Base-by-base conservation (phyloP, 1,140 invertebrate species). In the Platyscapa corneri region DNA sequence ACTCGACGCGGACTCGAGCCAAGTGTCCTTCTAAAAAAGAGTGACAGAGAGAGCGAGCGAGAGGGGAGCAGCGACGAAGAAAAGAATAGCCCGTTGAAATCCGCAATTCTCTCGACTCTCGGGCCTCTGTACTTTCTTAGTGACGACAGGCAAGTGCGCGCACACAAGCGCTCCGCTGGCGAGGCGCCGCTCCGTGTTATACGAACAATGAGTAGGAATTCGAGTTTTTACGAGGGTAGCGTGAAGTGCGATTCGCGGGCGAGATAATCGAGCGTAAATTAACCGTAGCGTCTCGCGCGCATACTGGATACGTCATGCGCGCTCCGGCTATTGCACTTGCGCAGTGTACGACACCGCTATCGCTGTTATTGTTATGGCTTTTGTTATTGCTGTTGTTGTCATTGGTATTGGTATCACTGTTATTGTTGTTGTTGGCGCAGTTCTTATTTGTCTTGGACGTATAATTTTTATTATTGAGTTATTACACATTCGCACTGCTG, bases 191-290 rank as follows among this genome's bases (percentile, higher is more conserved):
- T 37, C 14, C 70, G 49, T 53, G 37, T 37, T 27, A 23, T 42
- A 39, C 34, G 37, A 77, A 83, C 74, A 77, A 83, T 83, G 39
- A 76, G 74, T n/a, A 32, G 39, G 39, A 77, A 77, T 64, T 60
- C 30, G 39, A 84, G 39, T 67, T 84, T 70, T 83, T 77, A 75
- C 82, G 72, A 83, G 72, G 32, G 7, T 46, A 27, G 34, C 34
- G 46, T 34, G 46, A 76, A 64, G 34, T 20, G 74, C 65, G 75
- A 78, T 78, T 65, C 60, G 56, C 56, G n/a, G 27, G n/a, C 27
- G 75, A 78, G 46, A 79, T 84, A 84, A 79, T 84, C 76, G 46
- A 70, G 74, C 74, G 60, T 42, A 83, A 77, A 83, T 83, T 83
- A 37, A 42, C 53, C 34, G 76, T 80, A 32, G 60, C 60, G 56